Evolutionary conservation across 2,888 invertebrate species (phyloP).

Genomic region (Phanerotoma sp.): DNA sequence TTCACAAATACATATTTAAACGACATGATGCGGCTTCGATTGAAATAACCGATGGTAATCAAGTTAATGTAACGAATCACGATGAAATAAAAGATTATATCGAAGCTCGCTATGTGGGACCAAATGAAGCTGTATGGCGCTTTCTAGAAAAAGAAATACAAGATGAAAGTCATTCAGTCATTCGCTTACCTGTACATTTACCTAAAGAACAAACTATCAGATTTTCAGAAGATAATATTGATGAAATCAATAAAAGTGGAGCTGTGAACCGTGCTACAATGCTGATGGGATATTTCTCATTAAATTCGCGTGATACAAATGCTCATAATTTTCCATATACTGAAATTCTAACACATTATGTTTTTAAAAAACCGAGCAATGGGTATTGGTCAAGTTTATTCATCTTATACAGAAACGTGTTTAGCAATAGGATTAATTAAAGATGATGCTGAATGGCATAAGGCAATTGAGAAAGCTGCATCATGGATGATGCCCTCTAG

Average conservation of each 20-base stretch:
- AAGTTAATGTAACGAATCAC: constrained; percentile 20
- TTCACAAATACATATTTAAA: too few species aligned
- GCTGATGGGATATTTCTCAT: not conserved
- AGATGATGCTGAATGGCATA: constrained; percentile 31
- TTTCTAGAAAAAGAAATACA: constrained; percentile 31
- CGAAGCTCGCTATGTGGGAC: constrained; percentile 33
- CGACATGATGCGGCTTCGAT: constrained; percentile 30
- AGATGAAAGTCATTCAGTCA: constrained; percentile 30
- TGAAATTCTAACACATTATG: constrained; percentile 4
- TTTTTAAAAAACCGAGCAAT: not conserved
- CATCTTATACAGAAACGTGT: constrained; percentile 36
- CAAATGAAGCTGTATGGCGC: constrained; percentile 34
- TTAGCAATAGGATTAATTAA: constrained; percentile 37
- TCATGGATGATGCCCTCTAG: too few species aligned
- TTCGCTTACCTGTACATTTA: constrained; percentile 29
- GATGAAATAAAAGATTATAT: constrained; percentile 33
- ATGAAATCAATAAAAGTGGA: constrained; percentile 8
- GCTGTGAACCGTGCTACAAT: not conserved
- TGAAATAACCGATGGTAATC: constrained; percentile 8
- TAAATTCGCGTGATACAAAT: not conserved
- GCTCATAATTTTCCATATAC: not conserved
- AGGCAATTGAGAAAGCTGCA: too few species aligned
- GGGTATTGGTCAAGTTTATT: not conserved
- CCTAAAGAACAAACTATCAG: too few species aligned
- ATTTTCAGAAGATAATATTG: too few species aligned